phyloP scores from a whole-genome alignment of 2,113 vertebrate genomes.

The Camelus dromedarius region DNA sequence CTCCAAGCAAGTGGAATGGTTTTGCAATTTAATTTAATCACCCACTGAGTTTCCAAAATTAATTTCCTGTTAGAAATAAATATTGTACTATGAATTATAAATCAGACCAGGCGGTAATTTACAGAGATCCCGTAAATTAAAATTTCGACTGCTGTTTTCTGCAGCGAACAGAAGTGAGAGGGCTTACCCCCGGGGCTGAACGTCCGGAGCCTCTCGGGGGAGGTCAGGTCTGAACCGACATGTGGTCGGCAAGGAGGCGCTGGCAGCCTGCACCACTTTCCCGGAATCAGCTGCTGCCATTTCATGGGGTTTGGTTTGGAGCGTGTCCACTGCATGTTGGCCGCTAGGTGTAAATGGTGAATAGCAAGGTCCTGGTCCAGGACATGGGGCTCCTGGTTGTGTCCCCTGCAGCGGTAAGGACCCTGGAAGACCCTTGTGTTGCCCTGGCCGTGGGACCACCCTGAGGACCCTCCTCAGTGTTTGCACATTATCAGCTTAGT shows the following conservation, averaged over 20 bases:
- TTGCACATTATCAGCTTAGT: fast-evolving
- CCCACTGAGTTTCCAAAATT: slow-evolving; percentile 81
- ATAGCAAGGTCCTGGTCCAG: fast-evolving
- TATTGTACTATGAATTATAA: slow-evolving; percentile 83
- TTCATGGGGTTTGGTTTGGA: fast-evolving
- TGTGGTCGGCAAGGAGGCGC: fast-evolving
- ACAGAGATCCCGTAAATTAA: slow-evolving; percentile 71
- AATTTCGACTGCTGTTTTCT: slow-evolving; percentile 40
- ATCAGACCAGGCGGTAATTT: slow-evolving; percentile 76
- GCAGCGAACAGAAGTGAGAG: background rate
- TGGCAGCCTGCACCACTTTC: fast-evolving
- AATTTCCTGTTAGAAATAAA: slow-evolving; percentile 82
- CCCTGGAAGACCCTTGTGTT: fast-evolving
- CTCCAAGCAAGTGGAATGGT: slow-evolving; percentile 54
- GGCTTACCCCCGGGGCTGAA: background rate
- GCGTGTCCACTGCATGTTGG: fast-evolving
- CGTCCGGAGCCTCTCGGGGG: background rate
- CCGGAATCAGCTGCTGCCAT: fast-evolving
- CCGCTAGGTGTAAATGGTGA: fast-evolving
- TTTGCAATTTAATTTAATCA: slow-evolving; percentile 82
- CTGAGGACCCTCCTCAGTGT: background rate
- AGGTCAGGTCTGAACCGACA: background rate
- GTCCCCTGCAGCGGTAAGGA: fast-evolving
- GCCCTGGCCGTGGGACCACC: fast-evolving
- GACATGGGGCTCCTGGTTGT: fast-evolving